Percentiles rank a stretch among this genome's conserved stretches.
phyloP scores from a whole-genome alignment of 2,113 vertebrate genomes.

The Calypte anna region DNA sequence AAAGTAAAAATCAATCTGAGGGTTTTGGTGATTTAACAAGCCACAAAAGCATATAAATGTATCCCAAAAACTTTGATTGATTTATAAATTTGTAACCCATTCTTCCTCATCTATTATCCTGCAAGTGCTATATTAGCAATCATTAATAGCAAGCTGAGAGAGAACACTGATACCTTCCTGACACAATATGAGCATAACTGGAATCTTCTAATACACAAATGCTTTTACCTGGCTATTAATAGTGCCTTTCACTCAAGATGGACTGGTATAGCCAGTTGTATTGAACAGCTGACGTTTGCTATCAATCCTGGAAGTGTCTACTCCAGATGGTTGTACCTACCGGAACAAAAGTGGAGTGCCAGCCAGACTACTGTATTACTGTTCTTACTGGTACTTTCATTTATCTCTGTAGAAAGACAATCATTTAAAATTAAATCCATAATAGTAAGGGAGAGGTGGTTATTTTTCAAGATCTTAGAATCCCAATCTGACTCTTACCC shows the following conservation, averaged over 20 bases:
- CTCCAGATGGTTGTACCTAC: conserved; percentile 55
- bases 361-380: conserved; percentile 54
- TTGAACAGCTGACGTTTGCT: conserved; percentile 70
- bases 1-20: conserved; percentile 76
- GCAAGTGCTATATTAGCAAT: conserved; percentile 75
- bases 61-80: conserved; percentile 79
- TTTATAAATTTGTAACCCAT: conserved; percentile 77
- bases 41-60: conserved; percentile 72
- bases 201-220: conserved; percentile 75
- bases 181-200: conserved; percentile 77
- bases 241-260: conserved; percentile 70
- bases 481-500: neutral
- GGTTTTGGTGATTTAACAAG: conserved; percentile 78
- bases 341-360: conserved; percentile 15
- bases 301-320: conserved; percentile 70
- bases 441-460: neutral
- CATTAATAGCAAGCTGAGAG: conserved; percentile 75
- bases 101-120: conserved; percentile 77
- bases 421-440: conserved; percentile 37
- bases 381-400: conserved; percentile 41
- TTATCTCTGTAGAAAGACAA: conserved; percentile 21
- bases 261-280: conserved; percentile 48
- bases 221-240: conserved; percentile 81
- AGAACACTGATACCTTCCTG: conserved; percentile 72
- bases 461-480: neutral